These are phyloP conservation scores for Drosophila helvetica DNA, from an alignment of 2,888 invertebrate genomes.

Conservation along the genomic window DNA sequence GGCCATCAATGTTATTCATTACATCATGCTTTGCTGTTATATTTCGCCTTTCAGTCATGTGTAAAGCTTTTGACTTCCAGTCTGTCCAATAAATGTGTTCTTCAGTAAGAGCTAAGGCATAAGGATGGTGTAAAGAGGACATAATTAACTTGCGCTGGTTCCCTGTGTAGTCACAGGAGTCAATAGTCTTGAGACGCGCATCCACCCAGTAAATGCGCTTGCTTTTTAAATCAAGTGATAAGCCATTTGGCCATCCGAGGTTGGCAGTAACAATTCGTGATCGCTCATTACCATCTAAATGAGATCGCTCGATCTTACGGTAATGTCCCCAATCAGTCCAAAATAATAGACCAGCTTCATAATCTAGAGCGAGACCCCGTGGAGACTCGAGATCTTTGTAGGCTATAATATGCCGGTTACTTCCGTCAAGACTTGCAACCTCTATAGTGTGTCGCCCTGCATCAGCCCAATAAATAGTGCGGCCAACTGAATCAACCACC, in stretches of 20 bases:
- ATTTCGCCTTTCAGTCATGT: conserved; percentile 90
- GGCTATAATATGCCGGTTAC: conserved; percentile 90
- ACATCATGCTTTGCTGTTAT: conserved; percentile 88
- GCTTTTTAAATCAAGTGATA: conserved; percentile 92
- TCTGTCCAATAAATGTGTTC: conserved; percentile 95
- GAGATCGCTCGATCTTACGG: conserved; percentile 92
- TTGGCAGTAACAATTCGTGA: conserved; percentile 87
- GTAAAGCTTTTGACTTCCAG: conserved; percentile 92
- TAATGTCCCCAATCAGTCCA: conserved; percentile 96
- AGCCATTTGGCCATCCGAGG: conserved; percentile 96
- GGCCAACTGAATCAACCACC: conserved; percentile 91
- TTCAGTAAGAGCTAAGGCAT: conserved; percentile 90
- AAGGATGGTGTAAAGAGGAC: conserved; percentile 90
- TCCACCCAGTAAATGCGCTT: conserved; percentile 97
- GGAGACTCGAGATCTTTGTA: conserved; percentile 92
- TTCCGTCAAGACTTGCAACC: conserved; percentile 92
- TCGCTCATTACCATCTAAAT: conserved; percentile 93
- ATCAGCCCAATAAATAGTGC: conserved; percentile 95
- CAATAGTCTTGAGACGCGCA: conserved; percentile 91
- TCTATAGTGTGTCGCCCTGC: conserved; percentile 92
- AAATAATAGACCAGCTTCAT: conserved; percentile 91
- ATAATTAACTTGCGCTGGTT: conserved; percentile 87
- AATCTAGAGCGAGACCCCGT: conserved; percentile 92
- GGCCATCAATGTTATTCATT: conserved; percentile 89
- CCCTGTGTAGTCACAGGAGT: conserved; percentile 91